Evolutionary conservation across 2,797 vertebrate genomes (phyloP).

Genomic region (Odontamblyopus rebecca): DNA sequence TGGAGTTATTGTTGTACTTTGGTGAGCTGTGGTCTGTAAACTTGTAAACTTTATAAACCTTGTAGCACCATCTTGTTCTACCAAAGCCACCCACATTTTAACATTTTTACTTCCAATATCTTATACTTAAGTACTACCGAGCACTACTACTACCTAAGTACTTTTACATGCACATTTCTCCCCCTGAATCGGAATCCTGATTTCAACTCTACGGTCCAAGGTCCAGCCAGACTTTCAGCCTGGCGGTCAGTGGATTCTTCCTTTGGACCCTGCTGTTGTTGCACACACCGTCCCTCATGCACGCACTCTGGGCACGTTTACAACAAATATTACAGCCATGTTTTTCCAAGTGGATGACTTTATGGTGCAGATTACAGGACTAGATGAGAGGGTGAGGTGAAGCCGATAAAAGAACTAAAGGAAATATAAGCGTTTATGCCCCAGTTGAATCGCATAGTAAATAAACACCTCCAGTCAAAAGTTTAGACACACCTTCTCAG

Average conservation of each 20-base stretch:
- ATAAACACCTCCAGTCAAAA: background rate
- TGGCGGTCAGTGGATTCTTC: constrained; percentile 30
- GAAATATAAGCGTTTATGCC: constrained; percentile 3
- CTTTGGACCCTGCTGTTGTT: constrained; percentile 21
- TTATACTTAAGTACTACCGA: too few relatives aligned
- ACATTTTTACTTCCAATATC: too few relatives aligned
- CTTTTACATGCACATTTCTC: background rate
- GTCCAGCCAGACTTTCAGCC: constrained; percentile 39
- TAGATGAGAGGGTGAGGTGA: background rate
- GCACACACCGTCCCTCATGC: constrained; percentile 11
- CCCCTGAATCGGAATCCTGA: constrained; percentile 21
- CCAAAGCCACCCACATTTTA: too few relatives aligned
- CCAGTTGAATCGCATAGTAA: background rate
- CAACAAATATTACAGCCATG: constrained; percentile 5
- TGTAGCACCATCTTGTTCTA: too few relatives aligned
- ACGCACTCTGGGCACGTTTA: constrained; percentile 6
- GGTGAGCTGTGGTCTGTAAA: too few relatives aligned
- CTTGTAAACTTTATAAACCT: too few relatives aligned
- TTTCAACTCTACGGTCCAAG: constrained; percentile 22
- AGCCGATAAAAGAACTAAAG: background rate
- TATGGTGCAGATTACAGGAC: constrained; percentile 4
- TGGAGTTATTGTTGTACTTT: too few relatives aligned
- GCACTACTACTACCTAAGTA: background rate
- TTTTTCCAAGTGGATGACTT: constrained; percentile 12
- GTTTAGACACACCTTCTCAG: too few relatives aligned